Percentiles rank a stretch among this genome's conserved stretches.
Evolutionary conservation across 2,888 invertebrate genomes (phyloP).

Genomic region (Dicyrtomina minuta): DNA sequence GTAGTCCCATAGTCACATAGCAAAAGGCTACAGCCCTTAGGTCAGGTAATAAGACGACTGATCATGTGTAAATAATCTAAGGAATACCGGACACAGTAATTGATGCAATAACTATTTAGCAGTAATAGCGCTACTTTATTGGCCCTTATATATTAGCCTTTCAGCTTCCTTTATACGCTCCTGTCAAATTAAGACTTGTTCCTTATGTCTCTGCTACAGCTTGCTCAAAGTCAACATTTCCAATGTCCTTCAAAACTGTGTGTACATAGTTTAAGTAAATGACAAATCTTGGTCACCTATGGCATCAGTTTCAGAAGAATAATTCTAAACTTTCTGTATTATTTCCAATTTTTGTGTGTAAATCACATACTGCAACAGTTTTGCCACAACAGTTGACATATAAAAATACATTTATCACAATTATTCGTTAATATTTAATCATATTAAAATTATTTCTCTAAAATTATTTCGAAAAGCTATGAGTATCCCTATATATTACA

Average conservation of each 20-base stretch:
- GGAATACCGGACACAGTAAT: conserved; percentile 23
- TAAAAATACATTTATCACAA: too few relatives aligned
- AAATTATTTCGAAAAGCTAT: too few relatives aligned
- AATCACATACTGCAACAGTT: too few relatives aligned
- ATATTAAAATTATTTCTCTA: too few relatives aligned
- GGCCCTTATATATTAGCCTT: conserved; percentile 23
- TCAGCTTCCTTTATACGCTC: conserved; percentile 7
- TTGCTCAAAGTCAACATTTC: background rate
- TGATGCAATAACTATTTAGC: conserved; percentile 28
- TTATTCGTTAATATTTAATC: too few relatives aligned
- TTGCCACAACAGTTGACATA: too few relatives aligned
- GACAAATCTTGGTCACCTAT: too few relatives aligned
- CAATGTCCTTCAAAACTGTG: background rate
- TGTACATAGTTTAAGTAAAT: background rate
- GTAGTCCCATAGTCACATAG: too few relatives aligned
- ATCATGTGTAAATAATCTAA: conserved; percentile 1
- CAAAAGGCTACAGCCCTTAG: background rate
- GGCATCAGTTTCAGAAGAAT: too few relatives aligned
- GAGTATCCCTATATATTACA: too few relatives aligned
- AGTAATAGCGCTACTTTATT: conserved; percentile 21
- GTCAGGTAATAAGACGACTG: conserved; percentile 1
- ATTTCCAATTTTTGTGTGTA: too few relatives aligned
- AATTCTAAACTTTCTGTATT: too few relatives aligned
- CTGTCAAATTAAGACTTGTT: conserved; percentile 10
- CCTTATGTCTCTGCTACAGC: background rate